Base-by-base conservation (phyloP, 2,888 invertebrate genomes). In the Lepidocyrtoides sp. region DNA sequence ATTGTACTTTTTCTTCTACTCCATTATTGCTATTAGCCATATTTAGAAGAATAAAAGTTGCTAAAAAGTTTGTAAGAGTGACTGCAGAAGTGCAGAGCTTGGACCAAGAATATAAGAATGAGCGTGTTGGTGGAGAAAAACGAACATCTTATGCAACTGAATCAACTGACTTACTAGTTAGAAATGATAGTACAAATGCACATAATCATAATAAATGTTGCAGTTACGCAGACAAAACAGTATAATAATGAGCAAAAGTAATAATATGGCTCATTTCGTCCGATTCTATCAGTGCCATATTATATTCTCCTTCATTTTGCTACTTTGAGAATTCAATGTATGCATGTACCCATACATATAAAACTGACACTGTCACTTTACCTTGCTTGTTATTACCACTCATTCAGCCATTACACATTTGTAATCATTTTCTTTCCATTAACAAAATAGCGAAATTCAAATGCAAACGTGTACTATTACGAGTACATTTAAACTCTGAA, bases 101-200 rank as follows among this genome's bases (percentile, higher is more conserved):
- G 51, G 8, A n/a, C 10, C 51, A n/a, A 51, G 51, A 23, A 60
- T 23, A 20, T 23, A 60, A n/a, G 14, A 12, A 17, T 54, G n/a
- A 54, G 5, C 17, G 2, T 54, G 54, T 54, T 54, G 54, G 54
- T 54, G 17, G 54, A 20, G 54, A 17, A 54, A 54, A 54, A 17
- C 7, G 17, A 17, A 54, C 17, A 17, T 17, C 2, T 5, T 17
- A 54, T 17, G 17, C 54, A 7, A 54, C 86, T 77, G 66, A 79
- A 87, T 77, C 29, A 77, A 79, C 77, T 87, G 87, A 44, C 60
- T 87, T 66, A 87, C 14, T 26, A 5, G 23, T 54, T 29, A 20
- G 48, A 79, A 48, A 79, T 79, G 79, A 88, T 69, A 51, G 54
- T 41, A 66, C 81, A 81, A 26, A 48, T 81, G 48, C 54, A 41